These are phyloP conservation scores for Heliconius eleuchia DNA, from an alignment of 1,140 invertebrate genomes.

Conservation along the genomic window DNA sequence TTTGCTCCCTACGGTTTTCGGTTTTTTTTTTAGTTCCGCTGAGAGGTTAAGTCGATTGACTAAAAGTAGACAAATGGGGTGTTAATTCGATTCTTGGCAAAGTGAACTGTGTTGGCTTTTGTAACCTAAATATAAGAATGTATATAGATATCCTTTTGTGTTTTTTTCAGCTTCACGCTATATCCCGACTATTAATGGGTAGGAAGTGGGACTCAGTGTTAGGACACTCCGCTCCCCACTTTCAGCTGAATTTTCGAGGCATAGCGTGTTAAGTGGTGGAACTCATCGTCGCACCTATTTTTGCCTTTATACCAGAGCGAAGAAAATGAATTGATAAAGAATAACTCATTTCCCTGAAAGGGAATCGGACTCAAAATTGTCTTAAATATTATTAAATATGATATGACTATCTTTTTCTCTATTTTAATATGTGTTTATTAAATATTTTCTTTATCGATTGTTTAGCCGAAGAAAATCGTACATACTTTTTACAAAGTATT, in stretches of 20 bases:
- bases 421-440: background rate
- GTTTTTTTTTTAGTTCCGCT: constrained; percentile 24
- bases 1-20: constrained; percentile 1
- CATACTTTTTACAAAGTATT: background rate
- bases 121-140: background rate
- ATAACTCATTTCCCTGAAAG: too few relatives aligned
- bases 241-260: too few relatives aligned
- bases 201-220: too few relatives aligned
- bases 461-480: too few relatives aligned
- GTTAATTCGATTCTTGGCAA: background rate
- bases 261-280: too few relatives aligned
- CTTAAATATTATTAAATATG: too few relatives aligned
- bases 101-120: background rate
- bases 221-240: too few relatives aligned
- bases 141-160: background rate
- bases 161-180: background rate
- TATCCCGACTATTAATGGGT: too few relatives aligned
- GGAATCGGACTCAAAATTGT: too few relatives aligned
- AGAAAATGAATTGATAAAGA: too few relatives aligned
- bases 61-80: constrained; percentile 1
- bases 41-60: constrained; percentile 4
- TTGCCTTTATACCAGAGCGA: too few relatives aligned
- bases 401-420: background rate
- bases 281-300: too few relatives aligned
- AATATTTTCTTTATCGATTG: background rate